Base-by-base conservation (phyloP, 2,888 invertebrate species). In the Venusia cambrica region DNA sequence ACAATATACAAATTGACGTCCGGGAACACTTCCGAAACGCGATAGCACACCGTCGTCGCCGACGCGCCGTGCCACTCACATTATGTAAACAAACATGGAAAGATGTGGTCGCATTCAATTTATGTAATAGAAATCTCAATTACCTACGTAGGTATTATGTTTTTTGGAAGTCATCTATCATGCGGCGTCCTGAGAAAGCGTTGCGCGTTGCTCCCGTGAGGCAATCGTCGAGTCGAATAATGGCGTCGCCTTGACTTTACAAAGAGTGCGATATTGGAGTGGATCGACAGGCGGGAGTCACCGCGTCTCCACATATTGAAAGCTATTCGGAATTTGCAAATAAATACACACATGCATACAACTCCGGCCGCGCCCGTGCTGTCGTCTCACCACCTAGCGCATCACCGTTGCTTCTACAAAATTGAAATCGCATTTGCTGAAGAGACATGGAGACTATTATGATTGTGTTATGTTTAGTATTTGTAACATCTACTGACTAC, bases 1-100 rank as follows among this genome's bases (percentile, higher is more conserved):
- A 87, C 85, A 85, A 87, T 87, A 85, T 81, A 87, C 87, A 87
- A 87, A 87, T 87, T 85, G 84, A 83, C 76, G 78, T 76, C 81
- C 80, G 76, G 68, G 64, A 67, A 62, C 69, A 73, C 76, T 79
- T 80, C 72, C 80, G 84, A 80, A 81, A 85, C 66, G 73, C 76
- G 84, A 83, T 85, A 80, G 73, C 70, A 57, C 56, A 57, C 63
- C 57, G 65, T 57, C 39, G 32, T 45, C 56, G 51, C 48, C 59
- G 36, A 40, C 72, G 61, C n/a, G n/a, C n/a, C n/a, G n/a, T n/a
- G n/a, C 77, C 83, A 84, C 83, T 85, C 73, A 80, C 75, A 80
- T 81, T 83, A 83, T 78, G 73, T 76, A 83, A 77, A 84, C 85
- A 84, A 79, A 81, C 77, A 79, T 60, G 63, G 66, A 79, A 70